These are phyloP conservation scores for Melanostigma gelatinosum DNA, from an alignment of 2,113 vertebrate genomes.

Conservation along the genomic window DNA sequence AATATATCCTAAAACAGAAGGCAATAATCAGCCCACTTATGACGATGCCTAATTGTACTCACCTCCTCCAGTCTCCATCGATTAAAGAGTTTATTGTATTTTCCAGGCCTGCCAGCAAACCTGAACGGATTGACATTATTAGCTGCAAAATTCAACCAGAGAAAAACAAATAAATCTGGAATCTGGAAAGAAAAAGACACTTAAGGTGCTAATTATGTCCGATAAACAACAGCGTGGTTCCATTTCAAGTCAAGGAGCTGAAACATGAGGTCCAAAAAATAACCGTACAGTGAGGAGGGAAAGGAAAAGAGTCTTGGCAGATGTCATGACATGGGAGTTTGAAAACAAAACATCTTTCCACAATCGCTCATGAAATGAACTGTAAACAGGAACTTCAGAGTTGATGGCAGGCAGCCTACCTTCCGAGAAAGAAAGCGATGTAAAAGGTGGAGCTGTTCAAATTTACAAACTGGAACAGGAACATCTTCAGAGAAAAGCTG, in stretches of 20 bases:
- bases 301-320: constrained; percentile 27
- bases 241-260: constrained; percentile 3
- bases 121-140: constrained; percentile 78
- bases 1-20: constrained; percentile 41
- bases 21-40: constrained; percentile 35
- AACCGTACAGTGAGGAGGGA: background rate
- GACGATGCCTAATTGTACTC: constrained; percentile 70
- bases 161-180: constrained; percentile 35
- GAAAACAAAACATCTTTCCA: constrained; percentile 48
- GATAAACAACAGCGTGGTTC: constrained; percentile 22
- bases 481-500: constrained; percentile 99
- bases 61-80: constrained; percentile 99
- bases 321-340: constrained; percentile 36
- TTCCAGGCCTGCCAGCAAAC: constrained; percentile 97
- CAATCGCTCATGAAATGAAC: constrained; percentile 27
- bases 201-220: constrained; percentile 30
- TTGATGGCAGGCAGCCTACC: constrained; percentile 80
- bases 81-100: constrained; percentile 98
- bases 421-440: constrained; percentile 97
- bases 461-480: constrained; percentile 99
- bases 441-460: constrained; percentile 99
- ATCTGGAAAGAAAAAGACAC: constrained; percentile 1
- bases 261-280: constrained; percentile 18
- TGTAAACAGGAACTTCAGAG: constrained; percentile 45
- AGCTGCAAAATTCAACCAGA: constrained; percentile 65